Base-by-base conservation (phyloP, 1,140 invertebrate species). In the Rhagoletis zephyria region DNA sequence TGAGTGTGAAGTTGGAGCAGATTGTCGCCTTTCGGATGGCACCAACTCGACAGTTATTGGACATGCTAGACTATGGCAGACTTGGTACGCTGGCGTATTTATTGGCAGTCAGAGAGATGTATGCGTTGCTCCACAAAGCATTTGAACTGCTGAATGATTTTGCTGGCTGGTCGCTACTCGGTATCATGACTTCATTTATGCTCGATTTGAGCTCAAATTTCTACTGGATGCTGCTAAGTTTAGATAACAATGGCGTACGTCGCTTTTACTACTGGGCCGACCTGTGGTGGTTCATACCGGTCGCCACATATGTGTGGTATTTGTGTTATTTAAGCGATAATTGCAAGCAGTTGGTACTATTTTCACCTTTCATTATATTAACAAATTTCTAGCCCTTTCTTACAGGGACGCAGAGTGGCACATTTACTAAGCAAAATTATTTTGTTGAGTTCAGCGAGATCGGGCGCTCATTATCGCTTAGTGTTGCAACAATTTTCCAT, bases 191-290 rank as follows among this genome's bases (percentile, higher is more conserved):
- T n/a, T 87, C 63, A 16, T 86, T 87, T 87, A 86, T 88, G 16
- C 14, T 88, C 9, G 88, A 88, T 65, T 87, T 63, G 45, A 81
- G 87, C 6, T 88, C 87, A 48, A 70, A 77, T 45, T 42, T 87
- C 45, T 88, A 88, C 45, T 88, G 88, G 88, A 4, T 60, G 10
- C 63, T 88, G 6, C 61, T 88, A 40, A 51, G 87, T n/a, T 85
- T 86, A 42, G 88, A 88, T 30, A 42, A 16, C 12, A 42, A 42
- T 14, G 10, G 16, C 2, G 30, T 40, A 7, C 85, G 60, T 40
- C 42, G 60, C 16, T 40, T 14, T 42, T 61, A 61, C 12, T 63
- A 61, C 12, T n/a, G 19, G 9, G 40, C 74, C 12, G 45, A 12
- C 16, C 42, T 85, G 19, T 85, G 56, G 60, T 60, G 56, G 56